Evolutionary conservation across 2,888 invertebrate genomes (phyloP), one percentile per base, ranked within the genome.

Genomic region (Melanotus villosus): DNA sequence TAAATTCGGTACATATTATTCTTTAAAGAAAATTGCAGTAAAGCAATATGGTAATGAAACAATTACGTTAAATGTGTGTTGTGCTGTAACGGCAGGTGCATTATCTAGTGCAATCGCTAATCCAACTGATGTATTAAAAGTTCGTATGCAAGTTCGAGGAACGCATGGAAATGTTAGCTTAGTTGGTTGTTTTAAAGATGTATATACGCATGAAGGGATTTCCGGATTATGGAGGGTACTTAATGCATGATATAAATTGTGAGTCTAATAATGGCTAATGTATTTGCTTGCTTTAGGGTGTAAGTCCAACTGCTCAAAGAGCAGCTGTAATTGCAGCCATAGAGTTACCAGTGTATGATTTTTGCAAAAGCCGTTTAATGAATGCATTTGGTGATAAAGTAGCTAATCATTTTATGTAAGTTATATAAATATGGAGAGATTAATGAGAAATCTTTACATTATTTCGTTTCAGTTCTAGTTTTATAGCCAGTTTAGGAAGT

Each of bases 91-190:
- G 79, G 93, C 94, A 18, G 96, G 97, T 9, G 94, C 95, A n/a
- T 88, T 96, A 32, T 95, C 96, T 57, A 95, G 95, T 80, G 94
- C 96, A n/a, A 93, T 97, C 78, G 97, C 97, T 59, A 98, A 97
- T 87, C 97, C 97, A 10, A 98, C 97, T 0, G 98, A 98, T 86
- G 97, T 98, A 47, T 89, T 98, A 30, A 98, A 98, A 89, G 97
- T 97, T 73, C 90, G 97, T 70, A 95, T 98, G 95, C 97, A 97
- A 89, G 92, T 94, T 10, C 82, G 81, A 70, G 91, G 90, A n/a
- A 79, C 84, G 65, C 87, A 88, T 77, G 80, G 79, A 47, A 83
- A 82, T 74, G 83, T 84, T 50, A 87, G 89, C 26, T 86, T 98
- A 75, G 86, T 92, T 38, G 88, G 90, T n/a, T 94, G 95, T 78